Evolutionary conservation across 2,888 invertebrate species (phyloP), one percentile per base, ranked within the genome.

Genomic region (Tetheella fluctuosa): DNA sequence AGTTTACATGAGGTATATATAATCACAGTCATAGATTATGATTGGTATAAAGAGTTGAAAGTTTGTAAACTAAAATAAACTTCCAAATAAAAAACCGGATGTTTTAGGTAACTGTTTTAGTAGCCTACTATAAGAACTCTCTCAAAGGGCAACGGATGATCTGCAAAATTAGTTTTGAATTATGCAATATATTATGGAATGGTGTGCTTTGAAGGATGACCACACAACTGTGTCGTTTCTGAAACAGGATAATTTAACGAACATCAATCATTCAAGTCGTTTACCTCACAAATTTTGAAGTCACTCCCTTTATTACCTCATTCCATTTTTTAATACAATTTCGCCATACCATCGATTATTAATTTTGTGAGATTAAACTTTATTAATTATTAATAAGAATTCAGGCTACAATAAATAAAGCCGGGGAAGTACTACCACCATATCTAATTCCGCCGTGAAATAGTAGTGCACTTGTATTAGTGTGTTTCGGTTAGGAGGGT

Each of bases 181-280:
- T 13, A 55, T 20, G 34, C 7, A 56, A 30, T 59, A 53, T 57
- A 23, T 30, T 25, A n/a, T n/a, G n/a, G 28, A 52, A 54, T 10
- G 37, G 25, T 56, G 23, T 25, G 20, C 61, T 71, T 73, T 75
- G 77, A 80, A 76, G 80, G 77, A 76, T 77, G 74, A 74, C 71
- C 80, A 76, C 76, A 75, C 76, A 75, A 78, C 77, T 75, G 78
- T 83, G 82, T 84, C 83, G 77, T 84, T 84, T 84, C 84, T 81
- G 80, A 80, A 82, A 78, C 76, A 80, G 81, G 80, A 83, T 87
- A 88, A 88, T 88, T 90, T 86, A 79, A 82, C 71, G 81, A 79
- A 81, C 91, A 91, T 91, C 91, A 90, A 91, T 91, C 91, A 91
- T 83, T 81, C 81, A 71, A 83, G 86, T 88, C 90, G 83, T 87